Evolutionary conservation across 2,888 invertebrate genomes (phyloP).

Genomic region (Ichneumoninae sp.): DNA sequence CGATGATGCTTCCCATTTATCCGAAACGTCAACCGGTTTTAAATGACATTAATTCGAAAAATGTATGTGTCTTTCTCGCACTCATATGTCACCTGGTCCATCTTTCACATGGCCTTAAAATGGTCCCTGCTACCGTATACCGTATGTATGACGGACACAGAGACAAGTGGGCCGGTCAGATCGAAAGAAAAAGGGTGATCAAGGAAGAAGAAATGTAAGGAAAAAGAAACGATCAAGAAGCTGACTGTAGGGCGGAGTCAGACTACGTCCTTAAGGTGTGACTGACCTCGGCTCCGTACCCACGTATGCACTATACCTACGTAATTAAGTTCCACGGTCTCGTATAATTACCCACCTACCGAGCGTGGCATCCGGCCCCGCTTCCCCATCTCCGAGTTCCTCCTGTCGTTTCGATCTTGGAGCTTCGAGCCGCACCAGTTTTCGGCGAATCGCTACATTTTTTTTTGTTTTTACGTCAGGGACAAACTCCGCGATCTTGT

Average conservation of each 20-base stretch:
- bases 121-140: not conserved
- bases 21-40: too few relatives aligned
- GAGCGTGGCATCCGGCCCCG: conserved; percentile 77
- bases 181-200: conserved; percentile 4
- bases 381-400: conserved; percentile 52
- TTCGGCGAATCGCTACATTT: conserved; percentile 50
- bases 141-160: not conserved
- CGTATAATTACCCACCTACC: conserved; percentile 77
- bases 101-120: too few relatives aligned
- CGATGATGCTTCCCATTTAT: too few relatives aligned
- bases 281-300: conserved; percentile 70
- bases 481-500: not conserved
- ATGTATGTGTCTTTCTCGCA: too few relatives aligned
- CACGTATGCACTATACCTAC: conserved; percentile 67
- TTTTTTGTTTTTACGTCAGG: conserved; percentile 1
- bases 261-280: conserved; percentile 67
- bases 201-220: not conserved
- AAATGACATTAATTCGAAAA: too few relatives aligned
- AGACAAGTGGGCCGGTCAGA: conserved; percentile 4
- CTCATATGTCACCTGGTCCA: too few relatives aligned
- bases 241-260: conserved; percentile 29
- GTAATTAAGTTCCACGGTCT: conserved; percentile 78
- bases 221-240: conserved; percentile 14
- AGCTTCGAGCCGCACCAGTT: conserved; percentile 70
- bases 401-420: conserved; percentile 10